A percentile compares a stretch with the other conserved stretches of the same genome.
These are phyloP conservation scores for Ennomos quercinarius DNA, from an alignment of 2,888 invertebrate genomes.

Conservation along the genomic window DNA sequence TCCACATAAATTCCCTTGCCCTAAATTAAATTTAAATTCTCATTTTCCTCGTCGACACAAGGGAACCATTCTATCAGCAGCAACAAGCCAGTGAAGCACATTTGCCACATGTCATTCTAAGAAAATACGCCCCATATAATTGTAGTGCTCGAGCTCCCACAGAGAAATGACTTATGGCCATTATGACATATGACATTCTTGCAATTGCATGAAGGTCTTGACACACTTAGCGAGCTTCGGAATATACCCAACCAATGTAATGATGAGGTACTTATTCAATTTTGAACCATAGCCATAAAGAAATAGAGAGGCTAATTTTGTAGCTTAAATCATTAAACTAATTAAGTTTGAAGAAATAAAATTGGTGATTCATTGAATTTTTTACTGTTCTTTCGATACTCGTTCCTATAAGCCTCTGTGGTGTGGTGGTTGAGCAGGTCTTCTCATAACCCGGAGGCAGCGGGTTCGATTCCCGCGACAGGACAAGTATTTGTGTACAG, in stretches of 20 bases:
- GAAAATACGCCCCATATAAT: constrained; percentile 34
- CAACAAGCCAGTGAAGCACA: not conserved
- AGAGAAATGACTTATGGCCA: constrained; percentile 40
- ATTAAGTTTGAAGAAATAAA: constrained; percentile 26
- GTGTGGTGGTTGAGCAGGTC: too few relatives aligned
- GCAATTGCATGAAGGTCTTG: constrained; percentile 36
- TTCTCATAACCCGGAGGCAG: too few relatives aligned
- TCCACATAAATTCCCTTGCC: constrained; percentile 13
- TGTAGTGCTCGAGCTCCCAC: constrained; percentile 5
- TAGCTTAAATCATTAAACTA: not conserved
- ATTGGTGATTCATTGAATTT: constrained; percentile 4
- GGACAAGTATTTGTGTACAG: too few relatives aligned
- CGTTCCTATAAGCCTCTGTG: too few relatives aligned
- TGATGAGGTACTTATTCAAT: not conserved
- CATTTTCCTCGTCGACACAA: constrained; percentile 23
- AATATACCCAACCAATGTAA: constrained; percentile 1
- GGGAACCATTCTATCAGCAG: constrained; percentile 7
- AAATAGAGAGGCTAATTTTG: constrained; percentile 6
- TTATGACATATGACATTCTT: constrained; percentile 11
- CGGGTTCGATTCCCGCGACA: too few relatives aligned
- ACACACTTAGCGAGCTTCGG: constrained; percentile 35
- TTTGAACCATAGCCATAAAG: constrained; percentile 3
- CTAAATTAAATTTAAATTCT: constrained; percentile 4
- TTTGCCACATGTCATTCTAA: constrained; percentile 34
- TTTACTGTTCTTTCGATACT: too few relatives aligned